These are phyloP conservation scores for Eurytoma adleriae DNA, from an alignment of 2,888 invertebrate species.

Conservation along the genomic window DNA sequence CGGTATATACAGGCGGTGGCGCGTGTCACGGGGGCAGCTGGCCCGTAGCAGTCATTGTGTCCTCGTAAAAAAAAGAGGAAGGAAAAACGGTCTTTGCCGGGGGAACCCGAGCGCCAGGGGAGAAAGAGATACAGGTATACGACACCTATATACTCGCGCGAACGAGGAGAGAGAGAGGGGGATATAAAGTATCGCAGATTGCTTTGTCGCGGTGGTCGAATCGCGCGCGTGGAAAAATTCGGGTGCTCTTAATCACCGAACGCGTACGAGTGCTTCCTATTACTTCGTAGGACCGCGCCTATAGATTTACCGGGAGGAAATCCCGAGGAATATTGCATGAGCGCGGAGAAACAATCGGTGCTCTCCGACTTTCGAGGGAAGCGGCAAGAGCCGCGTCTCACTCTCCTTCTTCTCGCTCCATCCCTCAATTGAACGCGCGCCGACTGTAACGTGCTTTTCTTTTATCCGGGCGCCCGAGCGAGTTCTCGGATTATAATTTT, in stretches of 20 bases:
- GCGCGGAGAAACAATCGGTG: background rate
- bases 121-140: conserved; percentile 2
- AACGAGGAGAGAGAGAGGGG: conserved; percentile 37
- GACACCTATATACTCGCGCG: conserved; percentile 5
- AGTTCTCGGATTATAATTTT: conserved; percentile 20
- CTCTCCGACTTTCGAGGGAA: background rate
- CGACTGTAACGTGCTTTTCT: background rate
- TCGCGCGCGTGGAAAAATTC: conserved; percentile 64
- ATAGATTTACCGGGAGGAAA: background rate
- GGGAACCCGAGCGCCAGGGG: background rate
- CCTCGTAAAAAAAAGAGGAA: conserved; percentile 58
- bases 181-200: conserved; percentile 43
- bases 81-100: conserved; percentile 53
- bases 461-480: background rate
- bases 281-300: no score
- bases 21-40: conserved; percentile 71
- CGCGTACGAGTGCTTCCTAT: background rate
- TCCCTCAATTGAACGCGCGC: background rate
- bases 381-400: background rate
- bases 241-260: conserved; percentile 6
- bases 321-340: conserved; percentile 2
- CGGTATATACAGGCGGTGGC: conserved; percentile 59
- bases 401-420: background rate
- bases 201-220: conserved; percentile 68
- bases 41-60: conserved; percentile 63